Base-by-base conservation (phyloP, 2,113 vertebrate species). In the Glareola pratincola region DNA sequence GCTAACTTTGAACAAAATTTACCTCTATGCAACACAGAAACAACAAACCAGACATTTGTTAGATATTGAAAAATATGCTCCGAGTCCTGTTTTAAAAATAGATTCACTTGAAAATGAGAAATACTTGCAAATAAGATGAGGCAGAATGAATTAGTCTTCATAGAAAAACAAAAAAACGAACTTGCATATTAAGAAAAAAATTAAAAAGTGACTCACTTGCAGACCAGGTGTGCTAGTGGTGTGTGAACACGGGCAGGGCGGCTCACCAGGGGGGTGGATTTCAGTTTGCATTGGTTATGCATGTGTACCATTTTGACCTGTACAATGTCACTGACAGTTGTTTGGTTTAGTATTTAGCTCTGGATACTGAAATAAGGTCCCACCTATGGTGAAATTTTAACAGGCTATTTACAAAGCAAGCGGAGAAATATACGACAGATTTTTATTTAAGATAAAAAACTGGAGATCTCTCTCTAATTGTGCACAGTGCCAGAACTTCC, bases 41-140 rank as follows among this genome's bases (percentile, higher is more conserved):
- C 39, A 75, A 87, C 76, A 82, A 85, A 53, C 48, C 62, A 94
- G 91, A 68, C 84, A 57, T 85, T 95, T 84, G 92, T 37, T 76
- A 94, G 83, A 51, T 45, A 87, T 3, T 48, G 84, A 90, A 87
- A 97, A 90, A 87, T 45, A 87, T 0, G 16, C 63, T 87, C 62
- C 1, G 4, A 91, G 39, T 72, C 89, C 66, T 13, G 23, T 63
- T 92, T 95, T 62, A 97, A 97, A 95, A 95, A 95, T 53, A 96
- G 91, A 64, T 41, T 50, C 87, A 36, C 81, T 69, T 53, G 90
- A 93, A 96, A 96, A 90, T 4, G 56, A 94, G 74, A 82, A 88
- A 69, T 93, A 93, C 91, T 95, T 96, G 91, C 92, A 94, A 94
- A 92, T 88, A 95, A 90, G 71, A 94, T 85, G 85, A 87, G 67